A percentile compares a stretch with the other conserved stretches of the same genome.
Evolutionary conservation across 1,140 invertebrate genomes (phyloP).

Genomic region (Drosophila azteca): DNA sequence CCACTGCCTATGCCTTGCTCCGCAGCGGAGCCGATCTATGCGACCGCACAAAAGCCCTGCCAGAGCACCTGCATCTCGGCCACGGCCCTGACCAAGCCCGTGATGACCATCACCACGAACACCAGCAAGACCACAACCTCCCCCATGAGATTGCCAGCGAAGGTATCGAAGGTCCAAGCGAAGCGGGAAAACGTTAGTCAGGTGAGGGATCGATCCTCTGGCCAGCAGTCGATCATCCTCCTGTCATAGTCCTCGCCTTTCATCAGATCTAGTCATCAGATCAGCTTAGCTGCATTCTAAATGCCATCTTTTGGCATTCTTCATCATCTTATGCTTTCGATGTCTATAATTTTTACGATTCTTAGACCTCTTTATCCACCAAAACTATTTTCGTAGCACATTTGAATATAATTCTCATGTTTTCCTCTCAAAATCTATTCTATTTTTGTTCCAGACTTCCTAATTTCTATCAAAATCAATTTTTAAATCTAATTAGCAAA

Average conservation of each 20-base stretch:
- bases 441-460: too few relatives aligned
- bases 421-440: too few relatives aligned
- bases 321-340: neutral
- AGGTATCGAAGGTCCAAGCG: slow-evolving; percentile 1
- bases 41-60: slow-evolving; percentile 78
- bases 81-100: slow-evolving; percentile 65
- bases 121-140: slow-evolving; percentile 56
- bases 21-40: slow-evolving; percentile 71
- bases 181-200: slow-evolving; percentile 61
- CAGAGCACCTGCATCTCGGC: slow-evolving; percentile 67
- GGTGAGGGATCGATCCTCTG: slow-evolving; percentile 61
- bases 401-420: too few relatives aligned
- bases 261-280: slow-evolving; percentile 1
- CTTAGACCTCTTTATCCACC: too few relatives aligned
- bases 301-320: slow-evolving; percentile 8
- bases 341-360: neutral
- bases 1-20: slow-evolving; percentile 46
- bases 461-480: too few relatives aligned
- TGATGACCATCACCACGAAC: slow-evolving; percentile 70
- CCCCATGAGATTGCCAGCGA: slow-evolving; percentile 24
- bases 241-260: slow-evolving; percentile 34
- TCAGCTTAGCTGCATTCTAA: neutral
- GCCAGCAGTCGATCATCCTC: slow-evolving; percentile 46
- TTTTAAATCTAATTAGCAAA: too few relatives aligned
- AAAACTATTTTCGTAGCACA: too few relatives aligned